Conservation (phyloP, 2,797 vertebrate genomes). For the Esox lucius region DNA sequence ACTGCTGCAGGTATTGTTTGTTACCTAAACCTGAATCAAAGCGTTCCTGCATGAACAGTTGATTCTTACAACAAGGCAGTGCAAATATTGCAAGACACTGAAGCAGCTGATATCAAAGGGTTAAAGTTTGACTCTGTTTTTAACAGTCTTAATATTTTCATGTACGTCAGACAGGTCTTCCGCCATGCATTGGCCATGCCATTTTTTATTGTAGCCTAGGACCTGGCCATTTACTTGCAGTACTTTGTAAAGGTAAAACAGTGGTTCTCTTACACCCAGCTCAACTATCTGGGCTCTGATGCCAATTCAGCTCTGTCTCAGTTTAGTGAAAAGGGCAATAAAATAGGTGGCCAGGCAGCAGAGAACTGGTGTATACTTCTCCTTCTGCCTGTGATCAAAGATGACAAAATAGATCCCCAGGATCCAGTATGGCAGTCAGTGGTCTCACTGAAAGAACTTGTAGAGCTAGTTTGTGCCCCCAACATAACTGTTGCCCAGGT, state of each 20-base stretch:
- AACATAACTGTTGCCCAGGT: no score
- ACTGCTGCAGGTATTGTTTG: constrained; percentile 33
- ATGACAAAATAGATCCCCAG: no score
- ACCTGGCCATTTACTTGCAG: constrained; percentile 33
- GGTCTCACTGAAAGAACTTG: no score
- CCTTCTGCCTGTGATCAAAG: background rate
- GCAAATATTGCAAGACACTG: constrained; percentile 21
- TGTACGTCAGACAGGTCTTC: no score
- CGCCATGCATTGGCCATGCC: no score
- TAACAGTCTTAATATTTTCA: constrained; percentile 34
- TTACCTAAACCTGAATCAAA: constrained; percentile 21
- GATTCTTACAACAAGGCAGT: constrained; percentile 29
- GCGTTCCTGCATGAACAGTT: constrained; percentile 28
- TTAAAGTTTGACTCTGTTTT: constrained; percentile 35
- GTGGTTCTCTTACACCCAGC: constrained; percentile 30
- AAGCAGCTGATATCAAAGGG: constrained; percentile 21
- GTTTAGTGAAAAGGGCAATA: no score
- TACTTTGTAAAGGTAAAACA: constrained; percentile 26
- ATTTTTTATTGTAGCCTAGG: constrained; percentile 36
- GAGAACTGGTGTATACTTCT: no score
- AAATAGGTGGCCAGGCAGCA: no score
- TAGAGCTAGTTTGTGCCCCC: no score
- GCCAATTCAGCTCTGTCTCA: background rate
- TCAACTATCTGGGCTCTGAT: background rate
- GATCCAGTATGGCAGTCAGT: no score